phyloP scores from a whole-genome alignment of 1,140 invertebrate genomes.

The Ips nitidus region DNA sequence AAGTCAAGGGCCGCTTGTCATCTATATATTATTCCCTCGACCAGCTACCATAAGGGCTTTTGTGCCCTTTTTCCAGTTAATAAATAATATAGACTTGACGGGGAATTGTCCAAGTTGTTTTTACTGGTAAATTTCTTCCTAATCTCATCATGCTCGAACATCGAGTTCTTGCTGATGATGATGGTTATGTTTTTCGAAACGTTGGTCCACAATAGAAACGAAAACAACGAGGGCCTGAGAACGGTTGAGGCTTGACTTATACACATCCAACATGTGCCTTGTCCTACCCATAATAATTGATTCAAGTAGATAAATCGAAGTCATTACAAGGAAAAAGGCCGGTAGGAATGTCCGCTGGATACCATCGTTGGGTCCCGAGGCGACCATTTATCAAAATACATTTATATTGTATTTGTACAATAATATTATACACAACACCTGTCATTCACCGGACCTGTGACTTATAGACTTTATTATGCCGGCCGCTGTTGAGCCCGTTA shows the following conservation, averaged over 20 bases:
- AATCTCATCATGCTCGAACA: too few species aligned
- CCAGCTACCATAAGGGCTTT: too few species aligned
- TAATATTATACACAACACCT: conserved; percentile 39
- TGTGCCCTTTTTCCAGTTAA: too few species aligned
- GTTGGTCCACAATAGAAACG: too few species aligned
- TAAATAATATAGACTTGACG: too few species aligned
- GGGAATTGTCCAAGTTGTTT: too few species aligned
- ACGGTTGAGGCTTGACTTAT: too few species aligned
- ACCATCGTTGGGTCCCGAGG: conserved; percentile 16
- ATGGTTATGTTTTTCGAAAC: too few species aligned
- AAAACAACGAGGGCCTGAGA: too few species aligned
- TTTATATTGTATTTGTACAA: conserved; percentile 36
- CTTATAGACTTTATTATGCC: conserved; percentile 37
- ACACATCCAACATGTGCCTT: neutral
- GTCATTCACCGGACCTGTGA: conserved; percentile 37
- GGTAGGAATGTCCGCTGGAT: conserved; percentile 38
- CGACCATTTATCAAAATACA: conserved; percentile 37
- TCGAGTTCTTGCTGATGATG: too few species aligned
- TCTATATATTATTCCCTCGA: conserved; percentile 4
- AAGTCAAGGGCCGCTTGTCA: conserved; percentile 18
- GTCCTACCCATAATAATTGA: conserved; percentile 24
- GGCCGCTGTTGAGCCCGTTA: conserved; percentile 8
- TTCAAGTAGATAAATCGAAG: conserved; percentile 37
- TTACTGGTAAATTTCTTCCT: too few species aligned
- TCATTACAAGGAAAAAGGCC: conserved; percentile 36